phyloP scores from a whole-genome alignment of 37 sponge, comb jelly and placozoan species.

The Eunapius fragilis region DNA sequence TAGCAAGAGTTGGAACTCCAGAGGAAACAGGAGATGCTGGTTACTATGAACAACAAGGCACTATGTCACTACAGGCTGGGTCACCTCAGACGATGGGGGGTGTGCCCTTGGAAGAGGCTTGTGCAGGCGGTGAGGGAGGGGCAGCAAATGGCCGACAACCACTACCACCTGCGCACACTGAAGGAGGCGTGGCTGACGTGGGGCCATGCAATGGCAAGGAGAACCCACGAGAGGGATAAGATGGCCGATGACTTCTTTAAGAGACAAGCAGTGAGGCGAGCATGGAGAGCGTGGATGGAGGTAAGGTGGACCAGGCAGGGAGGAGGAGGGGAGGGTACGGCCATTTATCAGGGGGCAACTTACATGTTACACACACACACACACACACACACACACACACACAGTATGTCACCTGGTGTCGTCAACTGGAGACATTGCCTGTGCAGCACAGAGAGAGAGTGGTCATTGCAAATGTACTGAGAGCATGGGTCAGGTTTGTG shows the following conservation, averaged over 20 bases:
- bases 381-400: neutral
- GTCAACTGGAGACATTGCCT: constrained; percentile 9
- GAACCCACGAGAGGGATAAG: constrained; percentile 1
- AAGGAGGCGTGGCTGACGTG: neutral
- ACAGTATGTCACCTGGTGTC: constrained; percentile 31
- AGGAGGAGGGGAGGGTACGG: neutral
- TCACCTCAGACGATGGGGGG: constrained; percentile 19
- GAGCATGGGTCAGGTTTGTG: constrained; percentile 49
- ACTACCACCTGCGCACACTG: neutral
- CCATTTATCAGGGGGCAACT: neutral
- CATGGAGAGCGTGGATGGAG: constrained; percentile 41
- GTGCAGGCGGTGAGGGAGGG: neutral
- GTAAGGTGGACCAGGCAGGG: constrained; percentile 8
- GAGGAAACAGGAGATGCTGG: constrained; percentile 14
- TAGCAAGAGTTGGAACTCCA: constrained; percentile 53
- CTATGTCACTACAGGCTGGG: constrained; percentile 14
- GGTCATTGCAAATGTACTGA: constrained; percentile 21
- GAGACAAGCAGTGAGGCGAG: neutral
- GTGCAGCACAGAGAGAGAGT: neutral
- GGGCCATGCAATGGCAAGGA: neutral
- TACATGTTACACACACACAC: neutral
- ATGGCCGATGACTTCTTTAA: constrained; percentile 18
- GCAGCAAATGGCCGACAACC: constrained; percentile 6
- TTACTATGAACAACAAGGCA: constrained; percentile 17
- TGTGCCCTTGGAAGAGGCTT: constrained; percentile 55